Evolutionary conservation across 2,797 vertebrate species (phyloP).

Genomic region (Macropus fuliginosus): DNA sequence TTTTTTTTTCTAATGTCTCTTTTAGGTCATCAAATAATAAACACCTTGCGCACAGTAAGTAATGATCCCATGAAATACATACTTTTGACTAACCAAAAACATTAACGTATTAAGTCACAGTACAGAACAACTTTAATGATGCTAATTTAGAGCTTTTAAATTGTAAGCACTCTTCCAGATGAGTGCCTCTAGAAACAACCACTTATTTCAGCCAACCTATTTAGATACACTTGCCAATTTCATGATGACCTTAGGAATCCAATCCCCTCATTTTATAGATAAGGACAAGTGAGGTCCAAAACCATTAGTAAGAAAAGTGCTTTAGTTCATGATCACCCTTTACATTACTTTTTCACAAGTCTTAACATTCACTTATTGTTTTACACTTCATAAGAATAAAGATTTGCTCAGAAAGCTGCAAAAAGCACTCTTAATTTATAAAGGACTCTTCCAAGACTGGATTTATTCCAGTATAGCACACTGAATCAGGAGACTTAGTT

Average conservation of each 20-base stretch:
- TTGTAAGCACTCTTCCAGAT: background rate
- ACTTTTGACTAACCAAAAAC: slow-evolving; percentile 13
- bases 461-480: background rate
- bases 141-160: background rate
- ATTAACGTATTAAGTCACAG: background rate
- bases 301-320: background rate
- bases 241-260: background rate
- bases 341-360: background rate
- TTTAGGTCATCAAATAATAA: slow-evolving; percentile 43
- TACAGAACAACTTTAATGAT: background rate
- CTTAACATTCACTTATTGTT: background rate
- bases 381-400: background rate
- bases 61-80: background rate
- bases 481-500: background rate
- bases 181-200: background rate
- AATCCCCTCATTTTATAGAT: background rate
- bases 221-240: background rate
- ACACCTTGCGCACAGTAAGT: background rate
- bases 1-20: background rate
- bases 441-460: background rate
- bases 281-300: background rate
- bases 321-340: background rate
- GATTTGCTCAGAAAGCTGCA: background rate
- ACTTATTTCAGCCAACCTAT: background rate
- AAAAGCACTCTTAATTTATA: background rate